These are phyloP conservation scores for Harpagoxenus sublaevis DNA, from an alignment of 2,888 invertebrate species.

Conservation along the genomic window DNA sequence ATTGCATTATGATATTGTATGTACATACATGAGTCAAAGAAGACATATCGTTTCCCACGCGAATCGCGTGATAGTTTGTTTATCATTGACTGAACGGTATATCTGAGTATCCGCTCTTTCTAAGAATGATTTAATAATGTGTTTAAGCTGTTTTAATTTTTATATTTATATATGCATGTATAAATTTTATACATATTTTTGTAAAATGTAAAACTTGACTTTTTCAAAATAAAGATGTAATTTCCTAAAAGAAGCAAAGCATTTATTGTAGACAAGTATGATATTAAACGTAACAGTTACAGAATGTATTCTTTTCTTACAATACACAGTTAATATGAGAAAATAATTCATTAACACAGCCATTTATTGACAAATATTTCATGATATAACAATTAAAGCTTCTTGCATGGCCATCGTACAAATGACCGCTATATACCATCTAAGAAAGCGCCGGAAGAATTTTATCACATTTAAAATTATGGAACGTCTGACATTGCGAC, in stretches of 20 bases:
- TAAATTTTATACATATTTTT: not conserved
- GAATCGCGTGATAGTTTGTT: slow-evolving; percentile 52
- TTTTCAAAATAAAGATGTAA: not conserved
- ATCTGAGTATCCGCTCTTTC: not conserved
- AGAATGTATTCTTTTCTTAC: not conserved
- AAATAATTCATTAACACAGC: slow-evolving; percentile 3
- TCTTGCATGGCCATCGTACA: not conserved
- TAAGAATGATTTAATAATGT: not conserved
- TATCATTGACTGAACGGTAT: slow-evolving; percentile 16
- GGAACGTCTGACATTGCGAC: not conserved
- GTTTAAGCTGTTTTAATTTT: not conserved
- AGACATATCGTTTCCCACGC: slow-evolving; percentile 44
- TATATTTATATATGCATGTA: not conserved
- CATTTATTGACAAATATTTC: slow-evolving; percentile 29
- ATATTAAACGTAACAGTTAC: slow-evolving; percentile 1
- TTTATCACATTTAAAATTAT: slow-evolving; percentile 21
- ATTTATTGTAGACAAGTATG: not conserved
- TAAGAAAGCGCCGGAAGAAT: slow-evolving; percentile 20
- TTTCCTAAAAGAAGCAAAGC: not conserved
- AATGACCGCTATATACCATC: not conserved
- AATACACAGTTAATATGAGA: not conserved
- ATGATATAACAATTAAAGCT: slow-evolving; percentile 4
- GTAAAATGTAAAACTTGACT: not conserved
- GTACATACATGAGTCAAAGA: slow-evolving; percentile 18
- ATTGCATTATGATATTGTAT: slow-evolving; percentile 8